These are phyloP conservation scores for Litocranius walleri DNA, from an alignment of 2,113 vertebrate species.

Conservation along the genomic window DNA sequence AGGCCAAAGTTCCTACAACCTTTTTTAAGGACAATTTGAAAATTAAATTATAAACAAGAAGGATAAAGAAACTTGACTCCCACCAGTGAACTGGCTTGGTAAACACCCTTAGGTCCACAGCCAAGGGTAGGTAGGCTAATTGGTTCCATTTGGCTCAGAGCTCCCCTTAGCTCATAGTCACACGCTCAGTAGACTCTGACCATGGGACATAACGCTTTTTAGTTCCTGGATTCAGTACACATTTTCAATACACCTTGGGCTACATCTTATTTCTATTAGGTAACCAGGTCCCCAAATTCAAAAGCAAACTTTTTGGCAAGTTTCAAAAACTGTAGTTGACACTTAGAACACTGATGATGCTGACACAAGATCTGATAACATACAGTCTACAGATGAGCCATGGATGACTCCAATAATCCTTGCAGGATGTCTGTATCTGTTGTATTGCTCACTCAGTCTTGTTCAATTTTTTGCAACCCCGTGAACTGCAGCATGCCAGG, in stretches of 20 bases:
- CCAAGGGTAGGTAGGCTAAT: neutral
- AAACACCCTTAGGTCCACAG: slow-evolving; percentile 48
- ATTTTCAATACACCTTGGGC: neutral
- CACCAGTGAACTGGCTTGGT: neutral
- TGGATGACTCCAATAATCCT: neutral
- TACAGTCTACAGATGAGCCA: neutral
- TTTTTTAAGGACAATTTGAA: slow-evolving; percentile 34
- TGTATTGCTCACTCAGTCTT: neutral
- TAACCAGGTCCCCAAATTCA: neutral
- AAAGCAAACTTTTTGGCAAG: neutral
- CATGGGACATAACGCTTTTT: neutral
- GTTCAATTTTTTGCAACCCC: neutral
- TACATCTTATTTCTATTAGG: neutral
- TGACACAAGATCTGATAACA: neutral
- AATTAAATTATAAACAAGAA: slow-evolving; percentile 57
- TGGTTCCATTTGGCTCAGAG: slow-evolving; percentile 44
- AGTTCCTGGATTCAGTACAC: neutral
- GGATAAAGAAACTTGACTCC: slow-evolving; percentile 52
- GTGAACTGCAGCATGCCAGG: neutral
- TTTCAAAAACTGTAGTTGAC: neutral
- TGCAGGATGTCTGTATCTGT: neutral
- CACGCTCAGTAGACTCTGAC: neutral
- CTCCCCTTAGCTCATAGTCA: neutral
- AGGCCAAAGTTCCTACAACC: neutral
- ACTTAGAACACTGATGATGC: neutral